Percentiles rank a stretch among this genome's conserved stretches.
phyloP scores from a whole-genome alignment of 2,888 invertebrate species.

The Mayetiola destructor region DNA sequence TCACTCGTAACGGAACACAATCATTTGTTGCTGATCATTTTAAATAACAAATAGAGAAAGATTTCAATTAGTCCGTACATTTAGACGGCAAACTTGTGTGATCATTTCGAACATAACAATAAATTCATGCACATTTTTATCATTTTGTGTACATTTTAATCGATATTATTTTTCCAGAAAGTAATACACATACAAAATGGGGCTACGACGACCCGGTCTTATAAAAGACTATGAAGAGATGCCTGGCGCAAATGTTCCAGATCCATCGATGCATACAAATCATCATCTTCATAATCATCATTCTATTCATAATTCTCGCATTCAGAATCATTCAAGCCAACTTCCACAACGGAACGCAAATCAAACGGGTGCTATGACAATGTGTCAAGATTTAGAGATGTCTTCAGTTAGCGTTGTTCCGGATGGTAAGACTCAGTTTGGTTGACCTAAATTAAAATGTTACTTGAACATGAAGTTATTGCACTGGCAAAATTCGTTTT shows the following conservation, averaged over 20 bases:
- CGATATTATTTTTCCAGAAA: neutral
- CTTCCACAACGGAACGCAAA: neutral
- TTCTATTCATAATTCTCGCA: neutral
- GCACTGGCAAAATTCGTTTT: neutral
- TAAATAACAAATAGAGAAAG: neutral
- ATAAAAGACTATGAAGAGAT: slow-evolving; percentile 24
- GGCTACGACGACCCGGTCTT: slow-evolving; percentile 21
- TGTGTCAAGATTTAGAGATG: slow-evolving; percentile 43
- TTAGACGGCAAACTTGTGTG: neutral
- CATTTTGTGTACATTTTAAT: neutral
- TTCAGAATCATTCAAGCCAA: neutral
- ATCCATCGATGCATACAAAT: neutral
- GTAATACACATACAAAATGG: slow-evolving; percentile 19
- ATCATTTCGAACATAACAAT: neutral
- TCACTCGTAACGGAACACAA: no score
- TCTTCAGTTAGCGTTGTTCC: slow-evolving; percentile 51
- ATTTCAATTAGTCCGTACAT: neutral
- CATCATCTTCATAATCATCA: neutral
- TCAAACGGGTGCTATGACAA: neutral
- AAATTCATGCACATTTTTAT: neutral
- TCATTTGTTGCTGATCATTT: neutral
- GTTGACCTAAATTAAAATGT: neutral
- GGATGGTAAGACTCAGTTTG: slow-evolving; percentile 48
- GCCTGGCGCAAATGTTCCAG: slow-evolving; percentile 21
- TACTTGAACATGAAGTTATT: neutral